Conservation (phyloP, 2,888 invertebrate species). For the Cerceris rybyensis region DNA sequence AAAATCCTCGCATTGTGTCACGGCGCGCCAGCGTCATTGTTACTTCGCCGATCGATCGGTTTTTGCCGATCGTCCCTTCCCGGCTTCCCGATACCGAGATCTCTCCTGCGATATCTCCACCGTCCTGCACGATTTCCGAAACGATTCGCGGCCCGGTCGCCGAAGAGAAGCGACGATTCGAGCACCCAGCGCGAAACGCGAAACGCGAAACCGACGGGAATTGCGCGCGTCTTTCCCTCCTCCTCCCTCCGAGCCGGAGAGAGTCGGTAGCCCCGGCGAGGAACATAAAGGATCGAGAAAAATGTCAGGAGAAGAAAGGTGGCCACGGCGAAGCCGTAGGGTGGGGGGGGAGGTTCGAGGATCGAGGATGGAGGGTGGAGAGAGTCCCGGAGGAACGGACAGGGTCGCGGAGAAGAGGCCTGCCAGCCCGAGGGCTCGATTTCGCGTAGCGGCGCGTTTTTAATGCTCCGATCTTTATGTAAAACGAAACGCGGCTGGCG, state of each 20-base stretch:
- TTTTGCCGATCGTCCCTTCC: slow-evolving; percentile 23
- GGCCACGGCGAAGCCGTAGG: background rate
- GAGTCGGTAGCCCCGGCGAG: too few species aligned
- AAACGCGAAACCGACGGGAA: too few species aligned
- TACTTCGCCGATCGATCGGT: slow-evolving; percentile 29
- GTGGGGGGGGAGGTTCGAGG: slow-evolving; percentile 14
- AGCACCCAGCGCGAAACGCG: too few species aligned
- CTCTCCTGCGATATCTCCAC: too few species aligned
- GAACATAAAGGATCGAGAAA: too few species aligned
- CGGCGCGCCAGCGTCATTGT: slow-evolving; percentile 40
- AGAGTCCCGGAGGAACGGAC: slow-evolving; percentile 32
- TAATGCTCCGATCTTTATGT: slow-evolving; percentile 82
- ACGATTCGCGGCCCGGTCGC: too few species aligned
- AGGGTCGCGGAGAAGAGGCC: slow-evolving; percentile 33
- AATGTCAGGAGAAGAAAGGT: too few species aligned
- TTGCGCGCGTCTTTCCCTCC: too few species aligned
- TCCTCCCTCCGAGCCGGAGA: too few species aligned
- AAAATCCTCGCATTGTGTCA: slow-evolving; percentile 63
- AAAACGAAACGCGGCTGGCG: slow-evolving; percentile 72
- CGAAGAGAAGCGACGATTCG: too few species aligned
- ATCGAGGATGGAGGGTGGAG: slow-evolving; percentile 22
- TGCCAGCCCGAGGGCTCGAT: slow-evolving; percentile 69
- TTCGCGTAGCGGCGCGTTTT: slow-evolving; percentile 79
- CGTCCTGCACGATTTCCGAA: too few species aligned
- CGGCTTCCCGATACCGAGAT: background rate